A percentile compares a stretch with the other conserved stretches of the same genome.
phyloP scores from a whole-genome alignment of 1,140 invertebrate genomes.

The Gonioctena quinquepunctata region DNA sequence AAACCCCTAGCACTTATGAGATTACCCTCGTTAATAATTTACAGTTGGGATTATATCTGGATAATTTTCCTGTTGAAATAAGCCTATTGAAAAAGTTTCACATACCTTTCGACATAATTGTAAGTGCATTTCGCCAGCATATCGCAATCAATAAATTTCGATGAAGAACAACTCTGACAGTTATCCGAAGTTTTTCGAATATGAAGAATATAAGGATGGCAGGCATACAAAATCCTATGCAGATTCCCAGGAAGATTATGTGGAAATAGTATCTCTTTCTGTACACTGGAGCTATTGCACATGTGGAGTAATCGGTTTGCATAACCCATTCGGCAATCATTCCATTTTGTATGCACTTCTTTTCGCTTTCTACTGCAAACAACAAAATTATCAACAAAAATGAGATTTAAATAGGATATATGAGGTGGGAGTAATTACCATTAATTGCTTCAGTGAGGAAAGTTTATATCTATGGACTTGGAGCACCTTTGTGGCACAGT shows the following conservation, averaged over 20 bases:
- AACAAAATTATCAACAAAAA: too few relatives aligned
- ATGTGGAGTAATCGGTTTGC: constrained; percentile 60
- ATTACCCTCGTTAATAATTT: too few relatives aligned
- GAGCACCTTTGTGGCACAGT: too few relatives aligned
- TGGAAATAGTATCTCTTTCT: constrained; percentile 58
- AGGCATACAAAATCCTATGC: constrained; percentile 58
- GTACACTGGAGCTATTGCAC: constrained; percentile 59
- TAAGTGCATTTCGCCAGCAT: constrained; percentile 59
- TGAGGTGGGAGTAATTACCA: too few relatives aligned
- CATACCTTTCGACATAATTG: constrained; percentile 57
- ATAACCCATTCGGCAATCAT: constrained; percentile 55
- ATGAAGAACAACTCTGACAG: constrained; percentile 59
- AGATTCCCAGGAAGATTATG: constrained; percentile 56
- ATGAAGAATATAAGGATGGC: constrained; percentile 60
- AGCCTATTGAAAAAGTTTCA: neutral
- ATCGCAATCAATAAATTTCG: constrained; percentile 62
- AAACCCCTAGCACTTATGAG: too few relatives aligned
- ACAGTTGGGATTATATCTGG: too few relatives aligned
- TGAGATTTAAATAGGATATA: too few relatives aligned
- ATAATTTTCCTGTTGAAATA: neutral
- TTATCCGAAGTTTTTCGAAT: constrained; percentile 56
- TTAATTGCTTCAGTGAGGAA: too few relatives aligned
- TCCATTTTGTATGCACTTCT: constrained; percentile 57
- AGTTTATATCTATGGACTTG: too few relatives aligned
- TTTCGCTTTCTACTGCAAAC: constrained; percentile 54